phyloP scores from a whole-genome alignment of 1,140 invertebrate species.

The Lepidotrigona ventralis region DNA sequence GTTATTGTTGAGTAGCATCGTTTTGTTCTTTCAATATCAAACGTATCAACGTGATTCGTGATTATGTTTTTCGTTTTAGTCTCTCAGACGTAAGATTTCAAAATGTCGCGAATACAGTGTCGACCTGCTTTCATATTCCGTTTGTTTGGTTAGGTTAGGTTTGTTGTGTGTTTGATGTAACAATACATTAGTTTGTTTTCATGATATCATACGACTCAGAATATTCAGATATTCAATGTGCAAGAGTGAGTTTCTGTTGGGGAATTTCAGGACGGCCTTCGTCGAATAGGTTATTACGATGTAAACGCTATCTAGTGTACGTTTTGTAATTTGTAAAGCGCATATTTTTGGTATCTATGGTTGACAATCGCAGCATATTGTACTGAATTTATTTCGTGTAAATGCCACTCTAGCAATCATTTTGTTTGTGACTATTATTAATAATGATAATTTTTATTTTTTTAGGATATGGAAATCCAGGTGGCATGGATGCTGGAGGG shows the following conservation, averaged over 20 bases:
- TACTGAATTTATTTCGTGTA: background rate
- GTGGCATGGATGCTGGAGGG: slow-evolving; percentile 77
- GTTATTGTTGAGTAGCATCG: background rate
- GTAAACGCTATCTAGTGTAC: slow-evolving; percentile 9
- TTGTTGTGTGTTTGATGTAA: background rate
- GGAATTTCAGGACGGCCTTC: background rate
- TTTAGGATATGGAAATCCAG: slow-evolving; percentile 78
- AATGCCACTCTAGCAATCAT: background rate
- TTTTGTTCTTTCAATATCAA: background rate
- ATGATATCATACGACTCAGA: background rate
- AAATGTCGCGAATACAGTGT: slow-evolving; percentile 7
- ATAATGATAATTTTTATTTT: slow-evolving; percentile 46
- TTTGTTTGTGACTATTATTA: background rate
- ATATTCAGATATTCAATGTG: background rate
- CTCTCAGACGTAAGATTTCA: background rate
- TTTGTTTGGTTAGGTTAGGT: slow-evolving; percentile 24
- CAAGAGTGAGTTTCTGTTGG: background rate
- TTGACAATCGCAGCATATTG: background rate
- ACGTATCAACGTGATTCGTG: background rate
- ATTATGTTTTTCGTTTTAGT: background rate
- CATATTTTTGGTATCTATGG: background rate
- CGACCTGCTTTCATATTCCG: background rate
- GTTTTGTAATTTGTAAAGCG: background rate
- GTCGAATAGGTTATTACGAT: background rate
- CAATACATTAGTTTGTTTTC: background rate